These are phyloP conservation scores for Ctenoplectra terminalis DNA, from an alignment of 1,140 invertebrate genomes.

Conservation along the genomic window DNA sequence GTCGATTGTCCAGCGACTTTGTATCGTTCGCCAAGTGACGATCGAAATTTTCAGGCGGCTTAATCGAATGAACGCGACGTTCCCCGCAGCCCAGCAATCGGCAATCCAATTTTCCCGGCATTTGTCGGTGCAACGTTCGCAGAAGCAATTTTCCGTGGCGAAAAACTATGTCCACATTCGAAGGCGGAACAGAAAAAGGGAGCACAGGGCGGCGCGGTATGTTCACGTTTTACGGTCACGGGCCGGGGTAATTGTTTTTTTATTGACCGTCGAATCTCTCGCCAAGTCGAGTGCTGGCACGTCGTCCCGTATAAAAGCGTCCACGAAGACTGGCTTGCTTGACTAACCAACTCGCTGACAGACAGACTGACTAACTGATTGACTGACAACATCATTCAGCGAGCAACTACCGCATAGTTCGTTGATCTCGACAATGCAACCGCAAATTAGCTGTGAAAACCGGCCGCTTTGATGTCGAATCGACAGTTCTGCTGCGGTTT, in stretches of 20 bases:
- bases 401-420: background rate
- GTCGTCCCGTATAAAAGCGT: background rate
- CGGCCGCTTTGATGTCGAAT: slow-evolving; percentile 6
- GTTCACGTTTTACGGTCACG: slow-evolving; percentile 48
- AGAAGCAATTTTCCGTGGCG: slow-evolving; percentile 49
- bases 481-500: background rate
- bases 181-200: background rate
- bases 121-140: slow-evolving; percentile 24
- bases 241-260: slow-evolving; percentile 56
- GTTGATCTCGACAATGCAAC: background rate
- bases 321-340: background rate
- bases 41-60: slow-evolving; percentile 38
- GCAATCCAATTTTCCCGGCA: slow-evolving; percentile 56
- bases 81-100: slow-evolving; percentile 37
- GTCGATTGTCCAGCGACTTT: slow-evolving; percentile 14
- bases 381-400: background rate
- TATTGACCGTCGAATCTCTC: slow-evolving; percentile 27
- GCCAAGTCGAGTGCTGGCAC: background rate
- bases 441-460: slow-evolving; percentile 36
- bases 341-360: background rate
- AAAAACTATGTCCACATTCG: background rate
- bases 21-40: slow-evolving; percentile 22
- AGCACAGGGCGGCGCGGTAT: background rate
- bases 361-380: background rate
- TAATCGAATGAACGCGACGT: slow-evolving; percentile 54